A percentile compares a stretch with the other conserved stretches of the same genome.
Conservation (phyloP, 2,113 vertebrate species). For the Embiotoca jacksoni region DNA sequence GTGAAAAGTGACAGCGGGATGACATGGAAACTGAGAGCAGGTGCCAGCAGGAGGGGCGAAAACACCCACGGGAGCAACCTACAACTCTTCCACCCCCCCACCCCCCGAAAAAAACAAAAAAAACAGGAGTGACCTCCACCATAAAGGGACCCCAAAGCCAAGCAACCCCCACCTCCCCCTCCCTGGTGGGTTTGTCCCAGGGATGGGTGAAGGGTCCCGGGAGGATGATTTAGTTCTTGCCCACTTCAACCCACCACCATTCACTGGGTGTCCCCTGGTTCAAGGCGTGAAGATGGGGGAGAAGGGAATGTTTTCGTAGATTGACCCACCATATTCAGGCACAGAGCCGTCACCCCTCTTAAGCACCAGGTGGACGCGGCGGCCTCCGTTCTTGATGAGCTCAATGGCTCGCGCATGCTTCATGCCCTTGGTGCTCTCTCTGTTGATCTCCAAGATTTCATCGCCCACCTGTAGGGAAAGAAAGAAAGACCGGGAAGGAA, state of each 20-base stretch:
- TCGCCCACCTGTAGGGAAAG: constrained; percentile 89
- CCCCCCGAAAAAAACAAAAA: constrained; percentile 74
- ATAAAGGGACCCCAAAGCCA: constrained; percentile 82
- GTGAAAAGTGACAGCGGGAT: constrained; percentile 78
- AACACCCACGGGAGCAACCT: constrained; percentile 67
- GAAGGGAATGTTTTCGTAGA: constrained; percentile 99
- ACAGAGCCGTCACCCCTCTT: constrained; percentile 98
- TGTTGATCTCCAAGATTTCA: constrained; percentile 98
- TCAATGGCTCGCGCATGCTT: constrained; percentile 98
- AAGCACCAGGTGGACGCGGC: constrained; percentile 94
- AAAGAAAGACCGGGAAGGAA: background rate
- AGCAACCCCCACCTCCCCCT: constrained; percentile 57
- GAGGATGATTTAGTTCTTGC: constrained; percentile 48
- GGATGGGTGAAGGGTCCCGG: constrained; percentile 63
- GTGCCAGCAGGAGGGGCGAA: constrained; percentile 56
- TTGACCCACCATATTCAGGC: constrained; percentile 99
- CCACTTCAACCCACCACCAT: constrained; percentile 65
- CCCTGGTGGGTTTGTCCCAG: constrained; percentile 86
- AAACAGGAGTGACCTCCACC: constrained; percentile 85
- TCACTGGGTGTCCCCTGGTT: constrained; percentile 81
- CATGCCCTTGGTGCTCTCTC: constrained; percentile 99
- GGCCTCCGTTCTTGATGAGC: constrained; percentile 98
- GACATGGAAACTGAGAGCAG: constrained; percentile 74
- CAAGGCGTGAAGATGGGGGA: constrained; percentile 99
- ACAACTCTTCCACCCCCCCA: constrained; percentile 78